Percentiles rank a stretch among this genome's conserved stretches.
phyloP scores from a whole-genome alignment of 1,140 invertebrate genomes.

The Myzus persicae region DNA sequence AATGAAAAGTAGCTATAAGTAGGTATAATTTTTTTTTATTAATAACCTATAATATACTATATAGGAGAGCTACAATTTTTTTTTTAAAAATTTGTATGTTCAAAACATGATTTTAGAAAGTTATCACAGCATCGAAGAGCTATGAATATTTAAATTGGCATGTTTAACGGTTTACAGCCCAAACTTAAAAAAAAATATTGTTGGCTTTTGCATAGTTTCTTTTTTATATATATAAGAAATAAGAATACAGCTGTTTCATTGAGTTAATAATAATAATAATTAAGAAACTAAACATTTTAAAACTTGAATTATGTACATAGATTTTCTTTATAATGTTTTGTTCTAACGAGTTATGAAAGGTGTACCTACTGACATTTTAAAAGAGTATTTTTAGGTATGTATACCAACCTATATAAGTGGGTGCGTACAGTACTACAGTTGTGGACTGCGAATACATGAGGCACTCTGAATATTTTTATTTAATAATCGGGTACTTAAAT shows the following conservation, averaged over 20 bases:
- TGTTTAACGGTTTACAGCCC: not conserved
- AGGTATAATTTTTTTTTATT: not conserved
- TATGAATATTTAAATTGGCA: not conserved
- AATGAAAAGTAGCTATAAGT: not conserved
- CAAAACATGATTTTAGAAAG: not conserved
- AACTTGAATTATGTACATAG: not conserved
- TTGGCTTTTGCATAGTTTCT: too few relatives aligned
- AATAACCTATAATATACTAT: not conserved
- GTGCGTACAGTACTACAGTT: not conserved
- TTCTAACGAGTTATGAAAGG: not conserved
- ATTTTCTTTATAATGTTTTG: not conserved
- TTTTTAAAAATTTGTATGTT: not conserved
- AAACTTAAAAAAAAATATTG: not conserved
- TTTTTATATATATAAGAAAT: not conserved
- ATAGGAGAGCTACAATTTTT: not conserved
- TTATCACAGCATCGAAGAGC: not conserved
- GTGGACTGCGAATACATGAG: not conserved
- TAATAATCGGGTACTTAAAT: not conserved
- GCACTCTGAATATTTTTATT: not conserved
- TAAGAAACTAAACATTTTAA: not conserved
- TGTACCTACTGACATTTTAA: not conserved
- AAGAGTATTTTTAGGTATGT: not conserved
- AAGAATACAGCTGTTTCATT: not conserved
- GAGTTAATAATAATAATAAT: not conserved
- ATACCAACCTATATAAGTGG: not conserved